A percentile compares a stretch with the other conserved stretches of the same genome.
phyloP scores from a whole-genome alignment of 2,797 vertebrate genomes.

The Lepilemur septentrionalis region DNA sequence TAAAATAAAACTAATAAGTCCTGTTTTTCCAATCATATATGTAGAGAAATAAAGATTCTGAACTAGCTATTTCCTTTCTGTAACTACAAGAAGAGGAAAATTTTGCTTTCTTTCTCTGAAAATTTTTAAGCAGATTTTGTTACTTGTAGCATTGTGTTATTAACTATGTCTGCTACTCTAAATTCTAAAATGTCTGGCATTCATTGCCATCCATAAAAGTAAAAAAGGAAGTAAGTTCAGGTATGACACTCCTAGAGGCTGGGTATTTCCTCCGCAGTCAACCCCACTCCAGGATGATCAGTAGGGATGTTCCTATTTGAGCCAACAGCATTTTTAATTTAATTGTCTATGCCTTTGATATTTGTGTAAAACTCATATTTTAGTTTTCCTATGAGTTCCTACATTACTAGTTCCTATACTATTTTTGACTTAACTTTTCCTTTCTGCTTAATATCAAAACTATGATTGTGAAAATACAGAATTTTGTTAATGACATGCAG shows the following conservation, averaged over 20 bases:
- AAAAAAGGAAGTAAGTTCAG: not conserved
- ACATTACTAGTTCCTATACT: not conserved
- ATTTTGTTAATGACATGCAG: not conserved
- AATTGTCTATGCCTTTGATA: not conserved
- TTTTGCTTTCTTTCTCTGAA: slow-evolving; percentile 3
- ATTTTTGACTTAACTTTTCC: not conserved
- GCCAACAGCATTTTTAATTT: slow-evolving; percentile 13
- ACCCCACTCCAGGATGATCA: accelerated
- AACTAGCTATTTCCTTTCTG: slow-evolving; percentile 11
- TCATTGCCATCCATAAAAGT: not conserved
- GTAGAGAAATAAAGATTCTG: slow-evolving; percentile 13
- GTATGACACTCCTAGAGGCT: not conserved
- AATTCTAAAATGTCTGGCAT: slow-evolving; percentile 31
- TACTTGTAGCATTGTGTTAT: not conserved
- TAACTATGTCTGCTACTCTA: slow-evolving; percentile 13
- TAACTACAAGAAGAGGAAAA: not conserved
- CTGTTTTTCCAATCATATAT: not conserved
- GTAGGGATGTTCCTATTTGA: not conserved
- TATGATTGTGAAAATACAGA: not conserved
- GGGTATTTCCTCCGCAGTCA: not conserved
- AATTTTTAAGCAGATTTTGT: not conserved
- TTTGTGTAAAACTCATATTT: slow-evolving; percentile 41
- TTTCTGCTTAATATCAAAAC: slow-evolving; percentile 28
- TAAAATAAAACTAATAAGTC: not conserved
- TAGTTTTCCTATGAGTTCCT: not conserved